Evolutionary conservation across 2,797 vertebrate species (phyloP).

Genomic region (Emys orbicularis): DNA sequence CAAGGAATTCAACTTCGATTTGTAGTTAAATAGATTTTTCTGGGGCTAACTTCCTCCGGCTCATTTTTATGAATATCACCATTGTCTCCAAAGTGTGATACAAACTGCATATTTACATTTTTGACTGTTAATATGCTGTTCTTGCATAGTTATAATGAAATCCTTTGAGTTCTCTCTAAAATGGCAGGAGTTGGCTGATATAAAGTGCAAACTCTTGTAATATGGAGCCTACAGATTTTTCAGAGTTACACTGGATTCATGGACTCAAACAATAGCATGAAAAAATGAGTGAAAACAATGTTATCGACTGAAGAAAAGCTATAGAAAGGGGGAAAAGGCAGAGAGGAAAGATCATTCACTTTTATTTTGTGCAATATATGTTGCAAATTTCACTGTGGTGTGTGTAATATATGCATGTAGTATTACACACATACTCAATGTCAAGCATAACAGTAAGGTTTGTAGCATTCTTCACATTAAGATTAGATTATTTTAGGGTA

Average conservation of each 20-base stretch:
- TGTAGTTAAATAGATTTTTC: not conserved
- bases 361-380: not conserved
- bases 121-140: not conserved
- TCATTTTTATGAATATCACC: not conserved
- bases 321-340: not conserved
- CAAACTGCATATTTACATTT: not conserved
- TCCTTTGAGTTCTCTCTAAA: accelerated
- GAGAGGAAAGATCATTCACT: not conserved
- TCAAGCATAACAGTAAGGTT: not conserved
- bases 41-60: not conserved
- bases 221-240: not conserved
- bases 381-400: not conserved
- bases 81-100: not conserved
- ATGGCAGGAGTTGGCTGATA: not conserved
- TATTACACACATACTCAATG: not conserved
- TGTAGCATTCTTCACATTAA: not conserved
- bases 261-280: not conserved
- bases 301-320: not conserved
- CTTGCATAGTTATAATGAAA: not conserved
- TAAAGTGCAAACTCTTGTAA: accelerated
- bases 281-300: not conserved
- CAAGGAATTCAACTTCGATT: not conserved
- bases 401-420: not conserved
- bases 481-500: not conserved
- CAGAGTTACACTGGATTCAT: accelerated